Evolutionary conservation across 2,888 invertebrate species (phyloP).

Genomic region (Schizaphis graminum): DNA sequence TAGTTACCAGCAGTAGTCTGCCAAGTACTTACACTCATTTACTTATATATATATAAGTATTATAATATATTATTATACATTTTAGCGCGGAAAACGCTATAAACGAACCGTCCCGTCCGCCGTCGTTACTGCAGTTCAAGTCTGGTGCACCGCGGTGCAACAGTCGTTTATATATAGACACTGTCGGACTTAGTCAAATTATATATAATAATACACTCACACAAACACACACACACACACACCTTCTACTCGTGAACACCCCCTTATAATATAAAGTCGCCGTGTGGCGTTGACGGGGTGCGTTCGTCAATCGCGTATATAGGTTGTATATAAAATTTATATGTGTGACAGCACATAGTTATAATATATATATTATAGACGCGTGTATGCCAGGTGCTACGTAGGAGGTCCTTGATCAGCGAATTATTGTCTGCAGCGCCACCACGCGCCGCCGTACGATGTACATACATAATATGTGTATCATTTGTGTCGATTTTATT

Average conservation of each 20-base stretch:
- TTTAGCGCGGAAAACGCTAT: background rate
- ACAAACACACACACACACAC: no score
- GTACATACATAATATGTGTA: background rate
- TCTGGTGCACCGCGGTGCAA: background rate
- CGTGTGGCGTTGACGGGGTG: constrained; percentile 5
- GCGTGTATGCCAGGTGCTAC: constrained; percentile 46
- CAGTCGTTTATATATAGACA: background rate
- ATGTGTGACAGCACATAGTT: background rate
- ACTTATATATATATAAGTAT: background rate
- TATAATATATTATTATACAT: background rate
- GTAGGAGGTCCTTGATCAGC: constrained; percentile 58
- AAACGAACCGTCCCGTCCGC: background rate
- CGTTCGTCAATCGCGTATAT: background rate
- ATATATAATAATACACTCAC: background rate
- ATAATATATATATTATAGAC: background rate
- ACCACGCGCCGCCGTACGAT: background rate
- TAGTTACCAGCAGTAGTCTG: background rate
- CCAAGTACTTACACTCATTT: background rate
- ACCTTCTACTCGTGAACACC: background rate
- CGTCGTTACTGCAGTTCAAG: background rate
- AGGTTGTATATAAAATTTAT: background rate
- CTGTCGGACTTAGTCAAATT: background rate
- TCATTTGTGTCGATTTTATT: constrained; percentile 20
- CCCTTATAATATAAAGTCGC: background rate
- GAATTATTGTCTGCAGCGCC: constrained; percentile 4